These are phyloP conservation scores for Seriola aureovittata DNA, from an alignment of 2,113 vertebrate species.

Conservation along the genomic window DNA sequence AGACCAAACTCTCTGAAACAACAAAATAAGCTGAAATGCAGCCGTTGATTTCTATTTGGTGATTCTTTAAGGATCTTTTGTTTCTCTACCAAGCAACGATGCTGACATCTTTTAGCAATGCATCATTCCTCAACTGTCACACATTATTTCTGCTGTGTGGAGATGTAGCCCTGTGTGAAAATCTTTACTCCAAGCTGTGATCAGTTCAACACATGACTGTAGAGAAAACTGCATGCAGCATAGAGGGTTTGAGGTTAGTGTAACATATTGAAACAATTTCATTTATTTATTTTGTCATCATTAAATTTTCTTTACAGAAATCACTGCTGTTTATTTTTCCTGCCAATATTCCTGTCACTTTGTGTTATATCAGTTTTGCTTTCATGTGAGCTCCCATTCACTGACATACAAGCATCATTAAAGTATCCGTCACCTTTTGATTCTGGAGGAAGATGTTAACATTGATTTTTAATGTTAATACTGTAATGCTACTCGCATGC, in stretches of 20 bases:
- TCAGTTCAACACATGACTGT: slow-evolving; percentile 24
- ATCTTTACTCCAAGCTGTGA: slow-evolving; percentile 15
- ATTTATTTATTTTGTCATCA: neutral
- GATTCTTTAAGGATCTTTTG: slow-evolving; percentile 38
- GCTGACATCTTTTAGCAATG: slow-evolving; percentile 10
- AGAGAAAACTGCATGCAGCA: slow-evolving; percentile 4
- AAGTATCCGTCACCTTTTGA: neutral
- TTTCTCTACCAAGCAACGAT: slow-evolving; percentile 8
- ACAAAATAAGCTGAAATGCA: slow-evolving; percentile 55
- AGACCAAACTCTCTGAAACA: slow-evolving; percentile 51
- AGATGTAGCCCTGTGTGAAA: slow-evolving; percentile 16
- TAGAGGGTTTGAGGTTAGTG: neutral
- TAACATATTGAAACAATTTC: neutral
- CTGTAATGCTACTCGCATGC: neutral
- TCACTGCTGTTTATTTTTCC: neutral
- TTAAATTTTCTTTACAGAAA: neutral
- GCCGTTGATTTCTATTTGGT: slow-evolving; percentile 40
- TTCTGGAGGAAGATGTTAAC: neutral
- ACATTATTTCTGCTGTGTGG: neutral
- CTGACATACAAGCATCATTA: too few species aligned
- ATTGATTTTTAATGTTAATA: neutral
- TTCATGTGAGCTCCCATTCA: neutral
- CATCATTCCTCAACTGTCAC: slow-evolving; percentile 24
- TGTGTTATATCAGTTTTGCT: slow-evolving; percentile 1
- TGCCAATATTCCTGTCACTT: neutral